phyloP scores from a whole-genome alignment of 2,888 invertebrate species.

The Deilephila elpenor region DNA sequence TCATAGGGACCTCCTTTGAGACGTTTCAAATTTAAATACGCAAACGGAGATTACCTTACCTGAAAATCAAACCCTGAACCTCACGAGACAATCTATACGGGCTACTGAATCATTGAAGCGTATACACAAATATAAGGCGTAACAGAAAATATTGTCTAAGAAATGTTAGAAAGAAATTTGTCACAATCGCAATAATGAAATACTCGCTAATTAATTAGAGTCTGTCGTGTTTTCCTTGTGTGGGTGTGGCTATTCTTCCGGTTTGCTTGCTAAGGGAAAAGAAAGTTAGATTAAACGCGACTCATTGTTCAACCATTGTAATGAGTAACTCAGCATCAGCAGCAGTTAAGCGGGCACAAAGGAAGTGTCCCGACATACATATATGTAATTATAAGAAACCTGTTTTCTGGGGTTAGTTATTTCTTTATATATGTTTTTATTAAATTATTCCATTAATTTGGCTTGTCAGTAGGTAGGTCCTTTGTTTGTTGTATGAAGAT shows the following conservation, averaged over 20 bases:
- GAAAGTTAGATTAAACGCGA: constrained; percentile 78
- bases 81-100: too few species aligned
- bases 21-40: too few species aligned
- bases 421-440: neutral
- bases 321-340: constrained; percentile 56
- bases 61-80: too few species aligned
- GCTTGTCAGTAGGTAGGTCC: too few species aligned
- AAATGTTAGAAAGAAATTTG: constrained; percentile 54
- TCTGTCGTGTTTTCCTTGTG: constrained; percentile 67
- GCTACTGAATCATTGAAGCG: too few species aligned
- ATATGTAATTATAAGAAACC: neutral
- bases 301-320: constrained; percentile 70
- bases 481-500: too few species aligned
- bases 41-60: too few species aligned
- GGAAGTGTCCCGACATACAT: constrained; percentile 10
- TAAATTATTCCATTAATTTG: neutral
- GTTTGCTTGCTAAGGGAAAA: constrained; percentile 68
- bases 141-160: neutral
- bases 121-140: too few species aligned
- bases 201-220: constrained; percentile 75
- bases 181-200: constrained; percentile 68
- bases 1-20: too few species aligned
- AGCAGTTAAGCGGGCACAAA: constrained; percentile 45
- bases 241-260: constrained; percentile 71
- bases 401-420: neutral